Percentiles rank a stretch among this genome's conserved stretches.
Conservation (phyloP, 2,113 vertebrate species). For the Ifrita kowaldi region DNA sequence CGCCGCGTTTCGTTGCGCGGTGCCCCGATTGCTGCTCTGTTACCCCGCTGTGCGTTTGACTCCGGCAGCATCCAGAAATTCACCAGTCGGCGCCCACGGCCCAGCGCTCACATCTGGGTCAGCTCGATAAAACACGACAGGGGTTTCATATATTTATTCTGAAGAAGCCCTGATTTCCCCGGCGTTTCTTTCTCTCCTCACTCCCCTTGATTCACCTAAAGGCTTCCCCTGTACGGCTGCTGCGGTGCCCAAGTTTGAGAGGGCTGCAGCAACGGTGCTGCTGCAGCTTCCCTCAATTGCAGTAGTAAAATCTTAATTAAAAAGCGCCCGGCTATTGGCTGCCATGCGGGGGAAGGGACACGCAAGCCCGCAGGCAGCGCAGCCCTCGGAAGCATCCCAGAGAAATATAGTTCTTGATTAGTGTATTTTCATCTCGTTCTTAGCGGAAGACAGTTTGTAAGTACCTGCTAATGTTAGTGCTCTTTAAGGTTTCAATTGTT, state of each 20-base stretch:
- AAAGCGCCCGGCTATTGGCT: neutral
- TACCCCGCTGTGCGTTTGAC: rapidly evolving
- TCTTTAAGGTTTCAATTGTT: constrained; percentile 76
- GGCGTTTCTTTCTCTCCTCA: neutral
- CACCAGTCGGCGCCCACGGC: neutral
- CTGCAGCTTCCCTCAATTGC: neutral
- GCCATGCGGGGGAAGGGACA: neutral
- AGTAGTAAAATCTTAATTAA: constrained; percentile 46
- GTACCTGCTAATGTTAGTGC: constrained; percentile 72
- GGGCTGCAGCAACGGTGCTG: neutral
- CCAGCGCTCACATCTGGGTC: neutral
- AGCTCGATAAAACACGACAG: neutral
- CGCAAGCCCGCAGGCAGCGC: neutral
- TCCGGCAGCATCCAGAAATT: neutral
- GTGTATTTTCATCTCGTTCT: constrained; percentile 67
- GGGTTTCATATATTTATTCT: neutral
- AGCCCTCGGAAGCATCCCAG: neutral
- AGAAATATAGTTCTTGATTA: constrained; percentile 69
- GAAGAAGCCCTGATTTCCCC: neutral
- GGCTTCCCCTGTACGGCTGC: neutral
- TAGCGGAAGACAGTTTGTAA: constrained; percentile 66
- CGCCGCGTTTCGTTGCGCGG: neutral
- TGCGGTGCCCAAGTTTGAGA: neutral
- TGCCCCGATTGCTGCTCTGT: neutral
- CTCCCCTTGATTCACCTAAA: neutral